phyloP scores from a whole-genome alignment of 2,797 vertebrate genomes.

The Picus viridis region DNA sequence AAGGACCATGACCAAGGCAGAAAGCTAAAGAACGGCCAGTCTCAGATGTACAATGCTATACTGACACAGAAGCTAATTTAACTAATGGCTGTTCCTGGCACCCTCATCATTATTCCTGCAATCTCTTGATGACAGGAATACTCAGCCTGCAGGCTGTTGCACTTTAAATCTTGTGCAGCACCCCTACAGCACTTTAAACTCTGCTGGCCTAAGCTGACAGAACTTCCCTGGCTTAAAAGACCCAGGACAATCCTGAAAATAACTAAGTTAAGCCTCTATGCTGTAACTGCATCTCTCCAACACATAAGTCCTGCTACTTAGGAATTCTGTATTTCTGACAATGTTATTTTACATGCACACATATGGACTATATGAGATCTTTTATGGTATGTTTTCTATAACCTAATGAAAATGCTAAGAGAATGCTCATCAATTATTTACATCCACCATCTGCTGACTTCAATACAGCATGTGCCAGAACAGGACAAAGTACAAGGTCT shows the following conservation, averaged over 20 bases:
- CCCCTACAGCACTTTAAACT: background rate
- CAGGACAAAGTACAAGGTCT: background rate
- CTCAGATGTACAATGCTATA: background rate
- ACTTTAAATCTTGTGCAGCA: background rate
- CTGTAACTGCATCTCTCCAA: background rate
- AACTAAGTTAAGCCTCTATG: background rate
- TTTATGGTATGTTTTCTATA: background rate
- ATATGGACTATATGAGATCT: background rate
- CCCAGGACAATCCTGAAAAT: background rate
- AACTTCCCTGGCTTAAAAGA: background rate
- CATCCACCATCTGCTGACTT: background rate
- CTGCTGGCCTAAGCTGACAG: background rate
- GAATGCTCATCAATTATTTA: background rate
- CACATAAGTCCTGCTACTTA: background rate
- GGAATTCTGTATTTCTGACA: background rate
- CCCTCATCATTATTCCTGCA: background rate
- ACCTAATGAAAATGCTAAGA: background rate
- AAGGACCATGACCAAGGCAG: background rate
- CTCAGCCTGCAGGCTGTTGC: background rate
- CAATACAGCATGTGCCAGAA: background rate
- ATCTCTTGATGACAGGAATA: background rate
- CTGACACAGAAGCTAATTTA: background rate
- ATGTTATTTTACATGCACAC: background rate
- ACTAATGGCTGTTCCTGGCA: background rate
- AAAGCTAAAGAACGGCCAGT: background rate